Base-by-base conservation (phyloP, 1,140 invertebrate species). In the Achroia grisella region DNA sequence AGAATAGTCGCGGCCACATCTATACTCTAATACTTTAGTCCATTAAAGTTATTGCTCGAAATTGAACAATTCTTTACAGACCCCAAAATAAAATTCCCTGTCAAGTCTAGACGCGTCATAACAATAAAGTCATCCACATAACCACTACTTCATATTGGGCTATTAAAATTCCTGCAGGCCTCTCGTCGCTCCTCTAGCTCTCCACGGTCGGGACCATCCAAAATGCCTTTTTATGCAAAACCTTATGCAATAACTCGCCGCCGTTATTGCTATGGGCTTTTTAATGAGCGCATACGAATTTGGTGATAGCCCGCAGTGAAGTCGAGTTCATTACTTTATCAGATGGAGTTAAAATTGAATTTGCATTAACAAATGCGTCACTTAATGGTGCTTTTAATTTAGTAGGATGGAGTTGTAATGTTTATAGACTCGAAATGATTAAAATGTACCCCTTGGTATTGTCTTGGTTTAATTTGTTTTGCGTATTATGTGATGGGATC, bases 201-300 rank as follows among this genome's bases (percentile, higher is more conserved):
- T 27, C 29, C 12, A 17, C 8, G 33, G 29, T 36, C 35, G 15
- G 36, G 10, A 45, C 44, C 39, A 44, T 3, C 48, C 31, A 35
- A 39, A 46, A 52, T 44, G 48, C 52, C 43, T 58, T 67, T 70
- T 72, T 75, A 75, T 75, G 71, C 71, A 72, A 75, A 74, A 70
- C 54, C 48, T 29, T 42, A 37, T 58, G 59, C 68, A 62, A 71
- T 71, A 71, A 68, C 62, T 43, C 50, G 37, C 41, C 27, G 17
- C 43, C 43, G 52, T 62, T 68, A 67, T 63, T 39, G 41, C 51
- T 35, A 43, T 53, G 42, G 56, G 61, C 39, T 37, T 63, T 65
- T 71, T 69, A 67, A 66, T 65, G 62, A 65, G 52, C 50, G 39
- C 47, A 39, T 35, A 36, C 10, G 46, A 52, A 57, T 52, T 52